Evolutionary conservation across 2,888 invertebrate genomes (phyloP).

Genomic region (Ormyrus pomaceus): DNA sequence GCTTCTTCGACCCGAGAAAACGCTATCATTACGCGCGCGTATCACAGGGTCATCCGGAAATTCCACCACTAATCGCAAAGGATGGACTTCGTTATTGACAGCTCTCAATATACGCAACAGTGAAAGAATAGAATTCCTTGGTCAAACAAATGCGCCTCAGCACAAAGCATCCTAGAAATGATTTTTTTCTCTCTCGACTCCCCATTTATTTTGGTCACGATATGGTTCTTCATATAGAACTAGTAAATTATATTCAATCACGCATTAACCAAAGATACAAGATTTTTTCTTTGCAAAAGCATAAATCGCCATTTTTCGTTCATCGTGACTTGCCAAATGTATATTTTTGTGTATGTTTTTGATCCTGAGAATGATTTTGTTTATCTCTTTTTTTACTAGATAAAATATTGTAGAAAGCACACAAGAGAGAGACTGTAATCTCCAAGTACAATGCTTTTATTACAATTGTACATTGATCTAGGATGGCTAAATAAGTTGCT

Average conservation of each 20-base stretch:
- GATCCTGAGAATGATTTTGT: conserved; percentile 45
- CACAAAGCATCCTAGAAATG: conserved; percentile 66
- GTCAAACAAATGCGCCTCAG: conserved; percentile 64
- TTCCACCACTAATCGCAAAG: conserved; percentile 18
- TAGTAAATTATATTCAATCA: conserved; percentile 54
- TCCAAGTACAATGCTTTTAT: conserved; percentile 57
- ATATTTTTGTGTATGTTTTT: conserved; percentile 56
- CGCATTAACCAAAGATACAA: conserved; percentile 61
- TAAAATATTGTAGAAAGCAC: conserved; percentile 52
- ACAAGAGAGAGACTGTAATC: conserved; percentile 54
- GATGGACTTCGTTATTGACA: conserved; percentile 40
- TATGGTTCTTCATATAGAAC: conserved; percentile 15
- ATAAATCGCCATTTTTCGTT: conserved; percentile 32
- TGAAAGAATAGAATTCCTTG: conserved; percentile 41
- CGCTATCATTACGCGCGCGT: conserved; percentile 10
- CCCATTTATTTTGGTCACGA: conserved; percentile 30
- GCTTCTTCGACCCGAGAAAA: conserved; percentile 67
- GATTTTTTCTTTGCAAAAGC: conserved; percentile 33
- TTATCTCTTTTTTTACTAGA: conserved; percentile 52
- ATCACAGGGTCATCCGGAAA: conserved; percentile 30
- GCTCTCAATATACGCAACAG: conserved; percentile 19
- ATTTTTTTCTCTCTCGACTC: conserved; percentile 54
- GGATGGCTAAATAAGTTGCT: conserved; percentile 57
- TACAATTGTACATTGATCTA: conserved; percentile 56
- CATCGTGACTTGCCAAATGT: conserved; percentile 55